These are phyloP conservation scores for Chamaetylas fuelleborni DNA, from an alignment of 2,113 vertebrate genomes.

Conservation along the genomic window DNA sequence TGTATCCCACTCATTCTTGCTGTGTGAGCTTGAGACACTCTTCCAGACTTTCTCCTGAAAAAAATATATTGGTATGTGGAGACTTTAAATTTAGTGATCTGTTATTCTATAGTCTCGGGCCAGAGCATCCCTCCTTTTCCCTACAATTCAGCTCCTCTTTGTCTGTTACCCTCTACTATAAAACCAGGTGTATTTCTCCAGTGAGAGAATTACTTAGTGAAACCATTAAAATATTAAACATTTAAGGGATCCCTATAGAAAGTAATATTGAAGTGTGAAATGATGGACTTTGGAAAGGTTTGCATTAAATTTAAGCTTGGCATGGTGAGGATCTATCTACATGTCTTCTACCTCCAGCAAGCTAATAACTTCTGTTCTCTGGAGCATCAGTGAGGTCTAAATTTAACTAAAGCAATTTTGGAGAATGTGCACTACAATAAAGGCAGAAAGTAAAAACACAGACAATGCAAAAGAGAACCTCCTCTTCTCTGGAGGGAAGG, in stretches of 20 bases:
- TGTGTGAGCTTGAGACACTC: neutral
- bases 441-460: neutral
- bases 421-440: neutral
- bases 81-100: neutral
- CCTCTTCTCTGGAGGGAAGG: neutral
- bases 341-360: neutral
- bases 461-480: neutral
- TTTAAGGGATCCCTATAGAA: neutral
- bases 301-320: neutral
- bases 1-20: neutral
- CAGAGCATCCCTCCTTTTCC: neutral
- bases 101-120: neutral
- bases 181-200: neutral
- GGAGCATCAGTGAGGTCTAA: neutral
- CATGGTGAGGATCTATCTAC: neutral
- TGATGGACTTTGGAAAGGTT: neutral
- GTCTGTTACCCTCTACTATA: neutral
- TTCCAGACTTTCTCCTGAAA: neutral
- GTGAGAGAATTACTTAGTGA: neutral
- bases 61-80: neutral
- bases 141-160: neutral
- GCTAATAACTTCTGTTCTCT: neutral
- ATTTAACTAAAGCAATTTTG: constrained; percentile 4
- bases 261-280: neutral
- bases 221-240: neutral